Base-by-base conservation (phyloP, 2,888 invertebrate species). In the Apodemia hepburni region DNA sequence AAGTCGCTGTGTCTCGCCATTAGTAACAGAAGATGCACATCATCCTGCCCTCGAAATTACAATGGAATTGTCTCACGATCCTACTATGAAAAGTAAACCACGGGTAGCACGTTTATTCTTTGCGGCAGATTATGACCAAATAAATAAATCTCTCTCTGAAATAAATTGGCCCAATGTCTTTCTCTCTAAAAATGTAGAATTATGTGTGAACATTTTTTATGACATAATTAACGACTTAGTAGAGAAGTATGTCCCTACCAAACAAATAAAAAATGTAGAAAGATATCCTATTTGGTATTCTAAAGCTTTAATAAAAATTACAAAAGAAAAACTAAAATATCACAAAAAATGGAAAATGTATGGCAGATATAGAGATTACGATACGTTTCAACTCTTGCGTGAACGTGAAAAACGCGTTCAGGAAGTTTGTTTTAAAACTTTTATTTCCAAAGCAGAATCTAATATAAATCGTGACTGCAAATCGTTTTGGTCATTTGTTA, bases 401-500 rank as follows among this genome's bases (percentile, higher is more conserved):
- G 49, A 35, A 17, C 17, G 59, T 6, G 33, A 49, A 7, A 49
- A 49, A 49, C 49, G 49, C 3, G 49, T 49, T n/a, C 49, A 54
- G 51, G 15, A 17, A 51, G n/a, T 15, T 12, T 61, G 61, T 27
- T 59, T 35, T 62, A 47, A 59, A 27, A 18, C 9, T 4, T 62
- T 17, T 62, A 49, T 62, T 47, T 15, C 18, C 12, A 18, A 57
- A 33, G 35, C 59, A 1, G 62, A 62, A 33, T 12, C n/a, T 9
- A 33, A 49, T 58, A 62, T 59, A 59, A 58, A 47, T n/a, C 29
- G 12, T 49, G 49, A 58, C 22, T 27, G 42, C 27, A 62, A 59
- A 51, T 15, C 49, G 2, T 59, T 63, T 17, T 62, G 61, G 38
- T 65, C 62, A 4, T 63, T 47, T 18, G 63, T 63, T 15, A 62